Evolutionary conservation across 2,888 invertebrate species (phyloP).

Genomic region (Anodontia alba): DNA sequence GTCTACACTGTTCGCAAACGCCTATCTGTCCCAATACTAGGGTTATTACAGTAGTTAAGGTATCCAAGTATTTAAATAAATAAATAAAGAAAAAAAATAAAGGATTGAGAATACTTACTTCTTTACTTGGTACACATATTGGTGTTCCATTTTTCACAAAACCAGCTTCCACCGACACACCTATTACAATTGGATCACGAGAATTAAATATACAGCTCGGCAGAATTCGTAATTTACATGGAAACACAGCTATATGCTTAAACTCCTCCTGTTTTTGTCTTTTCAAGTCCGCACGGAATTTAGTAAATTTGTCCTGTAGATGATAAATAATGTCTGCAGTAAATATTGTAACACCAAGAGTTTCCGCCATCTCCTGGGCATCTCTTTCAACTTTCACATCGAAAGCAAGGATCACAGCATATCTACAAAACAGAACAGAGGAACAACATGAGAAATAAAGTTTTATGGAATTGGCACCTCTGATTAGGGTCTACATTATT

Average conservation of each 20-base stretch:
- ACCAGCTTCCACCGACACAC: constrained; percentile 98
- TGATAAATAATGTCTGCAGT: constrained; percentile 99
- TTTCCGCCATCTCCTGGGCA: constrained; percentile 98
- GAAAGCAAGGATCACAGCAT: constrained; percentile 99
- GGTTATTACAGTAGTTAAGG: too few relatives aligned
- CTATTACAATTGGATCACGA: constrained; percentile 98
- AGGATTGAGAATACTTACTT: constrained; percentile 87
- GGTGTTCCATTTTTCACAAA: constrained; percentile 98
- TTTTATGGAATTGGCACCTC: too few relatives aligned
- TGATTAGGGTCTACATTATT: too few relatives aligned
- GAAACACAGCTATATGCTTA: constrained; percentile 99
- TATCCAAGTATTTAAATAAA: too few relatives aligned
- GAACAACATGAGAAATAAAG: too few relatives aligned
- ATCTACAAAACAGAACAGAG: constrained; percentile 86
- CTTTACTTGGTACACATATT: constrained; percentile 98
- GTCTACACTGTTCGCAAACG: too few relatives aligned
- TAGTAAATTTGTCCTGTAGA: constrained; percentile 97
- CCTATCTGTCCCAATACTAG: too few relatives aligned
- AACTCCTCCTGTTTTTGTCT: constrained; percentile 97
- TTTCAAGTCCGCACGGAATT: constrained; percentile 92
- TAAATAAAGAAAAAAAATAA: too few relatives aligned
- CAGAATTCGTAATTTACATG: constrained; percentile 92
- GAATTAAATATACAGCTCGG: constrained; percentile 98
- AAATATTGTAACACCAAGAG: constrained; percentile 93
- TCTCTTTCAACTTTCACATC: constrained; percentile 99